Conservation (phyloP, 1,140 invertebrate species). For the Trypoxylus dichotomus region DNA sequence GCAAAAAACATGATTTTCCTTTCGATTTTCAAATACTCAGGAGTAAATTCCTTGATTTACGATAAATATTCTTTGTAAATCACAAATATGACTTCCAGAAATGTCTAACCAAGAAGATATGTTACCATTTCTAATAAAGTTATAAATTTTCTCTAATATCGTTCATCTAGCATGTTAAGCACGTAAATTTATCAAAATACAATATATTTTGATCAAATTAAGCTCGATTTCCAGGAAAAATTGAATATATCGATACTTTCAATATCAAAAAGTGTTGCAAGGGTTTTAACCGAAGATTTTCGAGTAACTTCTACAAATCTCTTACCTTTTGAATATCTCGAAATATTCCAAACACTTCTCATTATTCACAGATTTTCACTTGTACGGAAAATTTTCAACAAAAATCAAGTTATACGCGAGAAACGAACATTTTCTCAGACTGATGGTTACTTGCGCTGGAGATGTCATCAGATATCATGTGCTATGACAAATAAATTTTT, state of each 20-base stretch:
- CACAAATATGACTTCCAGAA: constrained; percentile 16
- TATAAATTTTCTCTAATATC: neutral
- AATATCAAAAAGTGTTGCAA: neutral
- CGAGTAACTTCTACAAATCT: neutral
- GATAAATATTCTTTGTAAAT: too few species aligned
- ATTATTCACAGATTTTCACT: neutral
- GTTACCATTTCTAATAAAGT: neutral
- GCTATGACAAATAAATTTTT: constrained; percentile 31
- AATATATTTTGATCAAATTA: neutral
- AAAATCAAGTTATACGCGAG: constrained; percentile 9
- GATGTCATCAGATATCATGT: constrained; percentile 27
- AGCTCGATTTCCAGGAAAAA: neutral
- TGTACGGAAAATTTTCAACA: neutral
- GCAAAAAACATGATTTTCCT: too few species aligned
- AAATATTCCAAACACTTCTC: neutral
- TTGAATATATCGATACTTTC: neutral
- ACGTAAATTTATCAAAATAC: neutral
- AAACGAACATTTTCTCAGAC: constrained; percentile 26
- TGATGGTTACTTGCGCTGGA: constrained; percentile 19
- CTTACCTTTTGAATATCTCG: neutral
- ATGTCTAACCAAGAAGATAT: neutral
- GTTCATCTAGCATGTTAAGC: neutral
- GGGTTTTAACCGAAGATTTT: neutral
- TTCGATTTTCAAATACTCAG: too few species aligned
- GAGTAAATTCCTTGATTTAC: neutral